These are phyloP conservation scores for Watsonalla cultraria DNA, from an alignment of 2,888 invertebrate genomes.

Conservation along the genomic window DNA sequence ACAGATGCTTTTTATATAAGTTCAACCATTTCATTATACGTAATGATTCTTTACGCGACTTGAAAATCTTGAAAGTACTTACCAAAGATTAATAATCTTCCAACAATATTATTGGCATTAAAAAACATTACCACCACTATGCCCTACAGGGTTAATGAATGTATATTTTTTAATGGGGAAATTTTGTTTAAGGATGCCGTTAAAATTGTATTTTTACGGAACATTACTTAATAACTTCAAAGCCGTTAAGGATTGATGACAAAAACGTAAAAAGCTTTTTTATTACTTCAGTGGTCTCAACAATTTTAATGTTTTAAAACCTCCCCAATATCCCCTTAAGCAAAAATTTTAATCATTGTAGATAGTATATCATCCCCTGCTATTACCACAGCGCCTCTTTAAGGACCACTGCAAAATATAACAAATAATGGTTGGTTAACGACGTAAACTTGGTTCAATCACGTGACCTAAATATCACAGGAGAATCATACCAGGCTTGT, in stretches of 20 bases:
- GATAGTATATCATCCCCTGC: too few species aligned
- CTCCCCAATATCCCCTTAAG: background rate
- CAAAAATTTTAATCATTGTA: too few species aligned
- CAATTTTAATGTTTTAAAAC: background rate
- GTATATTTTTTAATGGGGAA: constrained; percentile 55
- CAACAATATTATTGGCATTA: constrained; percentile 40
- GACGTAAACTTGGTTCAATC: too few species aligned
- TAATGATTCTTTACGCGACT: constrained; percentile 50
- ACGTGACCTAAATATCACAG: too few species aligned
- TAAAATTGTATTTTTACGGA: constrained; percentile 21
- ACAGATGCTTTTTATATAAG: too few species aligned
- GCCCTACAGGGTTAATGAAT: constrained; percentile 43
- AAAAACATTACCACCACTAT: constrained; percentile 37
- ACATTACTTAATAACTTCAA: constrained; percentile 17
- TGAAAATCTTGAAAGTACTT: constrained; percentile 42
- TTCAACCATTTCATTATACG: too few species aligned
- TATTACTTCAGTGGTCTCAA: background rate
- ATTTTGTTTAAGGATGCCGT: constrained; percentile 45
- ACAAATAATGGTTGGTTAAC: too few species aligned
- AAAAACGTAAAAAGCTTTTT: constrained; percentile 5
- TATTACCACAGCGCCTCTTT: too few species aligned
- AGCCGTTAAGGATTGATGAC: constrained; percentile 18
- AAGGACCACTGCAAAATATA: too few species aligned
- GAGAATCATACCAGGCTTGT: too few species aligned
- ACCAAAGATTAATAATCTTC: constrained; percentile 22